Conservation (phyloP, 2,113 vertebrate genomes). For the Ancistrus triradiatus region DNA sequence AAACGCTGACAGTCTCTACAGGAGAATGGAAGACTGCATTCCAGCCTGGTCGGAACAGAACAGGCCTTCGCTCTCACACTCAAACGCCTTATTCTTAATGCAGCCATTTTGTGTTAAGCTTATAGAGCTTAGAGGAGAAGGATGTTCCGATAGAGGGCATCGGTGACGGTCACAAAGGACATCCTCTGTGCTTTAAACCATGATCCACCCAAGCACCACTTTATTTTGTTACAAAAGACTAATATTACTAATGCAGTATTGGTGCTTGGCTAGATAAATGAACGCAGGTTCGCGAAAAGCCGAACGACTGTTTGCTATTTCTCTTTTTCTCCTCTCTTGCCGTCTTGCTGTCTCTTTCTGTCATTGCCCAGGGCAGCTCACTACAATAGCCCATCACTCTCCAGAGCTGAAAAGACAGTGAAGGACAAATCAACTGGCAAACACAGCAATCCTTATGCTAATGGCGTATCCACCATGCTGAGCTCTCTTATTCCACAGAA, state of each 20-base stretch:
- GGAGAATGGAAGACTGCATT: neutral
- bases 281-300: conserved; percentile 20
- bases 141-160: too few species aligned
- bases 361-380: conserved; percentile 31
- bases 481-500: neutral
- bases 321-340: conserved; percentile 12
- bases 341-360: conserved; percentile 11
- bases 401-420: conserved; percentile 19
- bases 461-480: conserved; percentile 2
- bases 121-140: too few species aligned
- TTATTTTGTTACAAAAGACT: conserved; percentile 46
- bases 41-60: too few species aligned
- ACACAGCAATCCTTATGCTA: conserved; percentile 23
- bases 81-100: too few species aligned
- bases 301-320: conserved; percentile 22
- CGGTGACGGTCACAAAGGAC: conserved; percentile 29
- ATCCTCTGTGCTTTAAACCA: conserved; percentile 20
- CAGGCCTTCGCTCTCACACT: too few species aligned
- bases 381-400: conserved; percentile 33
- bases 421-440: conserved; percentile 25
- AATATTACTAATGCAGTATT: conserved; percentile 43
- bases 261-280: conserved; percentile 33
- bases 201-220: conserved; percentile 9
- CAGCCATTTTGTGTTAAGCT: too few species aligned
- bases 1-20: conserved; percentile 14